phyloP scores from a whole-genome alignment of 2,888 invertebrate species.

The Pyrgus malvae region DNA sequence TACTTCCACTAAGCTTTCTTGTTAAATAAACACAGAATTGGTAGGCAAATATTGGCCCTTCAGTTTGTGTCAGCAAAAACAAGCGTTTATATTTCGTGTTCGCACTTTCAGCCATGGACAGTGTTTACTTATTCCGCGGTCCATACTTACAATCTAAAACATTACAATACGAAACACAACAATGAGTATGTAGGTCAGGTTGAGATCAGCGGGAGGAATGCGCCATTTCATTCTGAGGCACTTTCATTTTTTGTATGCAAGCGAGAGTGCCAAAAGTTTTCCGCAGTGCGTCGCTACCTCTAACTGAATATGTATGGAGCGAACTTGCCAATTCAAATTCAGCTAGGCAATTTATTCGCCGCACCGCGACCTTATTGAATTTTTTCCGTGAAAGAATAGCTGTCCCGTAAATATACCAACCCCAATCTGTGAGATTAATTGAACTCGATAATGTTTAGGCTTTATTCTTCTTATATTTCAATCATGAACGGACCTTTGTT shows the following conservation, averaged over 20 bases:
- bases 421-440: conserved; percentile 19
- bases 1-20: no score
- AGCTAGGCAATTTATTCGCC: conserved; percentile 58
- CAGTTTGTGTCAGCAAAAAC: no score
- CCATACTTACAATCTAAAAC: conserved; percentile 10
- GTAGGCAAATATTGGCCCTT: no score
- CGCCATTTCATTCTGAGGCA: conserved; percentile 57
- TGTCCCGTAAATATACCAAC: conserved; percentile 9
- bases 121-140: neutral
- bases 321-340: conserved; percentile 75
- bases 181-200: conserved; percentile 40
- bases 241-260: conserved; percentile 79
- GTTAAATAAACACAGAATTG: no score
- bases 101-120: neutral
- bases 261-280: conserved; percentile 79
- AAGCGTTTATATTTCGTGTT: neutral
- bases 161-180: conserved; percentile 25
- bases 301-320: conserved; percentile 72
- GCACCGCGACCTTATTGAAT: conserved; percentile 57
- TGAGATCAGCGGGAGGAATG: conserved; percentile 51
- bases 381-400: conserved; percentile 35
- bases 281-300: conserved; percentile 72
- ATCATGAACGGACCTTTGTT: conserved; percentile 7
- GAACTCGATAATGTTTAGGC: conserved; percentile 14
- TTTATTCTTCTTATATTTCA: neutral